Conservation (phyloP, 2,888 invertebrate genomes). For the Physocephala rufipes region DNA sequence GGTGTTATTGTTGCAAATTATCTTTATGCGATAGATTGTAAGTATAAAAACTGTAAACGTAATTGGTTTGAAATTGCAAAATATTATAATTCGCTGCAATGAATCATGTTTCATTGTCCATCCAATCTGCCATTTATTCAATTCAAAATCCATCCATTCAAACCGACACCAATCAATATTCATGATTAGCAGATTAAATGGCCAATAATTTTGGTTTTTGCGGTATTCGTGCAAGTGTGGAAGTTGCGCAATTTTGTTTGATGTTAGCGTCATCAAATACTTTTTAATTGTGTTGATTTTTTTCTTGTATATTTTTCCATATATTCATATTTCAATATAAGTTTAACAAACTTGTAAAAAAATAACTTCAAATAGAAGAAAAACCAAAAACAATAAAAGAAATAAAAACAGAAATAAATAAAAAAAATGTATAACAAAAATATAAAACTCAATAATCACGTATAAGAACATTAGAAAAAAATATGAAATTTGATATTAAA, state of each 20-base stretch:
- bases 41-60: neutral
- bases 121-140: neutral
- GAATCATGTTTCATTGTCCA: neutral
- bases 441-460: too few species aligned
- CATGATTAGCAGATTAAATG: slow-evolving; percentile 7
- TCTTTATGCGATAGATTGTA: neutral
- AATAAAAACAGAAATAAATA: neutral
- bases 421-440: neutral
- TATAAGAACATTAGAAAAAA: too few species aligned
- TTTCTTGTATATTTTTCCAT: neutral
- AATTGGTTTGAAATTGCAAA: slow-evolving; percentile 12
- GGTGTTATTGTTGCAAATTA: neutral
- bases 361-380: neutral
- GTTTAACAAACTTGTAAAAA: neutral
- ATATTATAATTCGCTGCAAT: neutral
- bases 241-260: neutral
- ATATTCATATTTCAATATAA: neutral
- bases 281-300: neutral
- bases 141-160: neutral
- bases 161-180: slow-evolving; percentile 29
- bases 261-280: too few species aligned
- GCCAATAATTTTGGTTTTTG: slow-evolving; percentile 5
- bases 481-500: too few species aligned
- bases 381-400: neutral
- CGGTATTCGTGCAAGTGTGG: neutral